Base-by-base conservation (phyloP, 2,797 vertebrate species). In the Hemitrygon akajei region DNA sequence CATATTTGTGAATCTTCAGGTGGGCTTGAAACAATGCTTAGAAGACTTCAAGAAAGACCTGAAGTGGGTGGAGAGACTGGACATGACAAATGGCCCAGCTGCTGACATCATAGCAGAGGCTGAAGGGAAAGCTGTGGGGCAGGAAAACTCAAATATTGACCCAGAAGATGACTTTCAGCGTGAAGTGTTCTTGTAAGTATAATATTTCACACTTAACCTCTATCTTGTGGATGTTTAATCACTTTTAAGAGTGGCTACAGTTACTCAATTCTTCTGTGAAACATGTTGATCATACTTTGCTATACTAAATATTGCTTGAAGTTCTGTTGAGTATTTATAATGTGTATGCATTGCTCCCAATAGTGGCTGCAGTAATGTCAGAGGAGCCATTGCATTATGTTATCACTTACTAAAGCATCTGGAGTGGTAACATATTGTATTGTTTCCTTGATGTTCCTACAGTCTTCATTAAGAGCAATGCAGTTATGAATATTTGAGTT, bases 101-200 rank as follows among this genome's bases (percentile, higher is more conserved):
- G 94, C 95, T 0, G 96, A 97, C n/a, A 14, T 96, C 0, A 0
- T 93, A 5, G 95, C 95, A 27, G 95, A 96, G 86, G 63, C 93
- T 5, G 95, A 97, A 1, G 95, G 95, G 7, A 96, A 95, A 93
- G 93, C n/a, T 10, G 80, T 94, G 0, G 30, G 27, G 10, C 80
- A 93, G 22, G 66, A 95, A 16, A 95, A 95, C n/a, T 96, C 96
- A 87, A 95, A 95, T 0, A 87, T 98, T 3, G 96, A 98, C 22
- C 96, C 98, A 0, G 98, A 99, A 34, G 97, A 99, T 56, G 98
- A 99, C 94, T 99, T 99, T 95, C 97, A 98, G 95, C 98, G 98
- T 94, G 99, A 99, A 94, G 99, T 99, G 98, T 98, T 95, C 95
- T 99, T 99, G 99, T 99, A 95, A 96, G 98, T 98, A 86, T 77